Percentiles rank a stretch among this genome's conserved stretches.
These are phyloP conservation scores for Platycnemis pennipes DNA, from an alignment of 2,888 invertebrate genomes.

Conservation along the genomic window DNA sequence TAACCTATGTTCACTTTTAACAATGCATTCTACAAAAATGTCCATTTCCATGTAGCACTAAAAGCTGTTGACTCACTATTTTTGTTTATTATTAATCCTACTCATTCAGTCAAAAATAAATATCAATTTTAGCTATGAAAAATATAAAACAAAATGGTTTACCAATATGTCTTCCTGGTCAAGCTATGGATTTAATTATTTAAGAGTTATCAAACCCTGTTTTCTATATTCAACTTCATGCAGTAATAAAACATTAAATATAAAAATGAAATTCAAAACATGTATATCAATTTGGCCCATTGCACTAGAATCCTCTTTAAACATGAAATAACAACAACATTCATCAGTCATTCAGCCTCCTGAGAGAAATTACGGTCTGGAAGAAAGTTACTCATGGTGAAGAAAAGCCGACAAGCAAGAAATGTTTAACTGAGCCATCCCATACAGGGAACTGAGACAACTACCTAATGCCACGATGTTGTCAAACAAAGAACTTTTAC, in stretches of 20 bases:
- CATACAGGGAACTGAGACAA: background rate
- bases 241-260: background rate
- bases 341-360: background rate
- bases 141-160: background rate
- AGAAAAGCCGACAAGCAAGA: background rate
- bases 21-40: background rate
- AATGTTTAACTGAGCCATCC: background rate
- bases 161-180: conserved; percentile 27
- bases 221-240: conserved; percentile 20
- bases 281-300: background rate
- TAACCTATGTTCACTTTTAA: background rate
- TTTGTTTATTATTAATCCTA: conserved; percentile 14
- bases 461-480: background rate
- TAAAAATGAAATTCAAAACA: background rate
- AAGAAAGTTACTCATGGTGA: background rate
- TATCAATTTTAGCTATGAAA: background rate
- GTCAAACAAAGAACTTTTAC: background rate
- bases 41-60: background rate
- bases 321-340: background rate
- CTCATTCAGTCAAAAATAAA: background rate
- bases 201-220: conserved; percentile 11
- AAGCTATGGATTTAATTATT: conserved; percentile 39
- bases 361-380: background rate
- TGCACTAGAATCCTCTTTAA: background rate
- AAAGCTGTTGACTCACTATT: background rate